Base-by-base conservation (phyloP, 2,888 invertebrate genomes). In the Apodemia hepburni region DNA sequence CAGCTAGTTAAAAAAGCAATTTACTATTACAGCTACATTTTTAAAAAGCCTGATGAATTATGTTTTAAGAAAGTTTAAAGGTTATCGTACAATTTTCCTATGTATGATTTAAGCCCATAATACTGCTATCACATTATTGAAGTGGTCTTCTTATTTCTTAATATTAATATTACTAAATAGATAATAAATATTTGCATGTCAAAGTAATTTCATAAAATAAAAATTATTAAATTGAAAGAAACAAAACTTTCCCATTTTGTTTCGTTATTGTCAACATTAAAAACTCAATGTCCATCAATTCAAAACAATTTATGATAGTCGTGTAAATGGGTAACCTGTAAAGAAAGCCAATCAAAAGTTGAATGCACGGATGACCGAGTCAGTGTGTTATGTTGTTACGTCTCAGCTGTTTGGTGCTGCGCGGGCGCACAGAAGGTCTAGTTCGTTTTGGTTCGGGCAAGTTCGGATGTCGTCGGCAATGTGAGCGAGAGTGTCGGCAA, bases 291-390 rank as follows among this genome's bases (percentile, higher is more conserved):
- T 54, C 27, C 6, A 12, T 29, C 18, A 15, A 7, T 54, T 42
- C 42, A 42, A 54, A 54, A 27, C 15, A 15, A 29, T 54, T 54
- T 42, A 42, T 29, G 54, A 29, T 54, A 42, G 65, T 66, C 61
- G 68, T 65, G 42, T 65, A 66, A 29, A 64, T 64, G 70, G 69
- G 61, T 70, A 76, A 72, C 76, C 69, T 82, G 83, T 70, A 84
- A 89, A 90, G 87, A 87, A 87, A 87, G 85, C 86, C 85, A 88
- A 89, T 90, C 89, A 89, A 87, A 88, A 88, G 91, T 91, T 91
- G 91, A 91, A 91, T 84, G 91, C 88, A 90, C 89, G 89, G 85
- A 89, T 90, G 90, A 91, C 91, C 91, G 90, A 91, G 91, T 90
- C 90, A 91, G 88, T 90, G 86, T 90, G 90, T 89, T 89, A 88